Percentiles rank a stretch among this genome's conserved stretches.
Conservation (phyloP, 1,140 invertebrate species). For the Drosophila jambulina region DNA sequence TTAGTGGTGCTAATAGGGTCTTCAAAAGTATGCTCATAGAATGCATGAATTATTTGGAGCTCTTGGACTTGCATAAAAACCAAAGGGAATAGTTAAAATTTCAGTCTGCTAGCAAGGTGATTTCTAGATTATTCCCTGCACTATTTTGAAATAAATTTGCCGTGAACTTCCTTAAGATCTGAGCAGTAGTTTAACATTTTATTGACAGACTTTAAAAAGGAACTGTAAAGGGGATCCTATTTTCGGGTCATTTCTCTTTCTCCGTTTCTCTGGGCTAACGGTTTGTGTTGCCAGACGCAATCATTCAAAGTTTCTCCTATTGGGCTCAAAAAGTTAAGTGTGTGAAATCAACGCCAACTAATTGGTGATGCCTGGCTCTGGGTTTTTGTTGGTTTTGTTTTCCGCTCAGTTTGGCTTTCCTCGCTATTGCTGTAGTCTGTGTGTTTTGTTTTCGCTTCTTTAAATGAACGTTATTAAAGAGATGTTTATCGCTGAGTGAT, state of each 20-base stretch:
- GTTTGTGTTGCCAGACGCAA: conserved; percentile 64
- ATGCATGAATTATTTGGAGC: conserved; percentile 1
- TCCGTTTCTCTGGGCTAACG: background rate
- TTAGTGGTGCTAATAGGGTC: conserved; percentile 5
- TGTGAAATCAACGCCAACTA: conserved; percentile 59
- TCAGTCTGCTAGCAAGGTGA: too few relatives aligned
- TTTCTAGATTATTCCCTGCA: background rate
- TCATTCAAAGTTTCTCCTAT: conserved; percentile 58
- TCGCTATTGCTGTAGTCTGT: conserved; percentile 42
- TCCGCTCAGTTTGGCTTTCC: conserved; percentile 46
- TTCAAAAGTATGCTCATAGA: background rate
- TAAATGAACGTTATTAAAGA: conserved; percentile 83
- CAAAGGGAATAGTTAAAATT: background rate
- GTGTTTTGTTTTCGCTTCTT: conserved; percentile 79
- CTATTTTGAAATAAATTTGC: background rate
- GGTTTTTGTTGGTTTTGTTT: conserved; percentile 28
- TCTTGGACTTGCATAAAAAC: background rate
- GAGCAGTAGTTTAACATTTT: background rate
- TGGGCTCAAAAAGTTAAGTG: conserved; percentile 53
- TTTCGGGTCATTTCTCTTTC: conserved; percentile 1
- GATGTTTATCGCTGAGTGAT: conserved; percentile 83
- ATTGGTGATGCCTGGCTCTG: conserved; percentile 47
- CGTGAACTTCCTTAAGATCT: background rate
- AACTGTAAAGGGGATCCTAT: conserved; percentile 5
- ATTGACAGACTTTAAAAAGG: background rate